Evolutionary conservation across 2,797 vertebrate species (phyloP), one percentile per base, ranked within the genome.

Genomic region (Sus cebifrons): DNA sequence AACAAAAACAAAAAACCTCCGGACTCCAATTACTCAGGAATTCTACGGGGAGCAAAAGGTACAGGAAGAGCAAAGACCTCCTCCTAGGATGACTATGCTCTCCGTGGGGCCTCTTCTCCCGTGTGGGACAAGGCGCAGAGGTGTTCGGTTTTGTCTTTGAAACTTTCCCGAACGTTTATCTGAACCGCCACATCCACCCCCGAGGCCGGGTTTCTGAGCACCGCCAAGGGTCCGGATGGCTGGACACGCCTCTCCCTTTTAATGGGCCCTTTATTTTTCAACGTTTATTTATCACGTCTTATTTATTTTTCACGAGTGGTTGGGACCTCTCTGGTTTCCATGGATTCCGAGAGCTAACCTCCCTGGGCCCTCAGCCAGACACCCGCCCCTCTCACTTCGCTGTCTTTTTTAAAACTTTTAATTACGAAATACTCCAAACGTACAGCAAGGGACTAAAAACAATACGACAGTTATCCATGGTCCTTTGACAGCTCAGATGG

Each of bases 11-110:
- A 36, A 36, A 36, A 36, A 36, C 32, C 27, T n/a, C 52, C 73
- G 58, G 77, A 92, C 74, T 97, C 90, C 56, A 78, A 96, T 97
- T 95, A 96, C 95, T 88, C 64, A 83, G 85, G 95, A 95, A 95
- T 94, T 85, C 91, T 70, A 83, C 2, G 75, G 56, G 82, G 40
- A 95, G 82, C 77, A 88, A 92, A 92, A 92, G 84, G 67, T 52
- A 58, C 6, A 49, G 44, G 44, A 75, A 71, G 94, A 91, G 75
- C 58, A 77, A 86, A 97, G 79, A 64, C 64, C 29, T 93, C 64
- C 60, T 32, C 27, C 16, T 5, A 93, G 60, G 87, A 85, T 32
- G 54, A 71, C 86, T 83, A 70, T 58, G 56, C 90, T 83, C 88
- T 71, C 68, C 7, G 17, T 58, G 60, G 67, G 70, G 54, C 62